phyloP scores from a whole-genome alignment of 2,888 invertebrate species.

The Unio pictorum region DNA sequence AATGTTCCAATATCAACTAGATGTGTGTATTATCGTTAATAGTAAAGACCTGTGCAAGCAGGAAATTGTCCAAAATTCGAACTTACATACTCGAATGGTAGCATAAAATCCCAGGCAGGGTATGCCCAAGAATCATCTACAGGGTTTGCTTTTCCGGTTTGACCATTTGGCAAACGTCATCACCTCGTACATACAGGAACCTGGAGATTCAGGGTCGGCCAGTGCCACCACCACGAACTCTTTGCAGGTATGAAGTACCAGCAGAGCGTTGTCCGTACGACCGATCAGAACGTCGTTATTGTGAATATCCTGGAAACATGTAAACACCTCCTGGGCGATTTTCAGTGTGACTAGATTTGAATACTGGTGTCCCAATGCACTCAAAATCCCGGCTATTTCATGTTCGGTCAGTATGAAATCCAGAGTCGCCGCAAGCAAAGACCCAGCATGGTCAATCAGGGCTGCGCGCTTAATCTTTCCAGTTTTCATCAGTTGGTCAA shows the following conservation, averaged over 20 bases:
- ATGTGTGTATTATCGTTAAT: no score
- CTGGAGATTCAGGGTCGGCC: constrained; percentile 42
- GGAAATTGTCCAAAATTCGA: no score
- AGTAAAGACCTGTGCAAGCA: no score
- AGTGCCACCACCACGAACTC: constrained; percentile 42
- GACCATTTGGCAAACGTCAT: constrained; percentile 35
- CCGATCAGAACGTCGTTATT: constrained; percentile 37
- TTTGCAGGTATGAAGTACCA: constrained; percentile 35
- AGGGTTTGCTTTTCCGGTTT: no score
- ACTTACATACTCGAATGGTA: no score
- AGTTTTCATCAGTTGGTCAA: neutral
- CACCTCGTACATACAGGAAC: constrained; percentile 54
- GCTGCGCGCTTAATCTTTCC: constrained; percentile 38
- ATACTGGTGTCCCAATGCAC: constrained; percentile 24
- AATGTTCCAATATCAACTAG: no score
- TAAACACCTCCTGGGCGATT: constrained; percentile 28
- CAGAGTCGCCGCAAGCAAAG: constrained; percentile 17
- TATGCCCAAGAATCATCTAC: no score
- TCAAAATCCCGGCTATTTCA: constrained; percentile 16
- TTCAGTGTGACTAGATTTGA: constrained; percentile 29
- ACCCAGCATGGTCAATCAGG: constrained; percentile 25
- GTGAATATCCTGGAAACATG: constrained; percentile 41
- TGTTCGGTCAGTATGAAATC: constrained; percentile 18
- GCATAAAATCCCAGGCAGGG: no score
- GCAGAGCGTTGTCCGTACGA: constrained; percentile 36